Evolutionary conservation across 2,797 vertebrate genomes (phyloP).

Genomic region (Rhodeus uyekii): DNA sequence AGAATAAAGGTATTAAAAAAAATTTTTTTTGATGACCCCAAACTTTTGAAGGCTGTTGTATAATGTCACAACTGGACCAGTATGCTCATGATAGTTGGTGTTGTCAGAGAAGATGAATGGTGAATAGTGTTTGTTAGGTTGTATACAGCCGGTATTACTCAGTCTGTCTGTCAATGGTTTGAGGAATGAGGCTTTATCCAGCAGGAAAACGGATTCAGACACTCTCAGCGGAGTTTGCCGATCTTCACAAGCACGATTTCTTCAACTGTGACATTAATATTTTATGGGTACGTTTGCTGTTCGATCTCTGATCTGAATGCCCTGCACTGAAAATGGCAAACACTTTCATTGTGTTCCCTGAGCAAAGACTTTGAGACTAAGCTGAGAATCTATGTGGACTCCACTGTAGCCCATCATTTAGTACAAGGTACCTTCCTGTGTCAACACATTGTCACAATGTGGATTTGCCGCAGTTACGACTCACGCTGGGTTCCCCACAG

Average conservation of each 20-base stretch:
- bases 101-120: neutral
- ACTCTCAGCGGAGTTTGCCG: constrained; percentile 16
- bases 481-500: constrained; percentile 1
- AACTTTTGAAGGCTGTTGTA: neutral
- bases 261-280: constrained; percentile 41
- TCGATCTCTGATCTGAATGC: constrained; percentile 36
- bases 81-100: neutral
- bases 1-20: neutral
- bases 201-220: constrained; percentile 40
- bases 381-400: constrained; percentile 18
- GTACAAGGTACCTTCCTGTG: constrained; percentile 12
- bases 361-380: constrained; percentile 24
- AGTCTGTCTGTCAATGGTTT: constrained; percentile 34
- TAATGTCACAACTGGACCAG: neutral
- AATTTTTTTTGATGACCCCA: neutral
- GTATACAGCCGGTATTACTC: constrained; percentile 9
- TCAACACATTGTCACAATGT: constrained; percentile 30
- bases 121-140: constrained; percentile 23
- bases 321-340: constrained; percentile 19
- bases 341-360: constrained; percentile 24
- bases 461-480: constrained; percentile 31
- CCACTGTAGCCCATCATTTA: constrained; percentile 31
- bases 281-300: constrained; percentile 38
- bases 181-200: constrained; percentile 45
- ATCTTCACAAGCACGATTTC: constrained; percentile 38